Base-by-base conservation (phyloP, 2,888 invertebrate species). In the Griposia aprilina region DNA sequence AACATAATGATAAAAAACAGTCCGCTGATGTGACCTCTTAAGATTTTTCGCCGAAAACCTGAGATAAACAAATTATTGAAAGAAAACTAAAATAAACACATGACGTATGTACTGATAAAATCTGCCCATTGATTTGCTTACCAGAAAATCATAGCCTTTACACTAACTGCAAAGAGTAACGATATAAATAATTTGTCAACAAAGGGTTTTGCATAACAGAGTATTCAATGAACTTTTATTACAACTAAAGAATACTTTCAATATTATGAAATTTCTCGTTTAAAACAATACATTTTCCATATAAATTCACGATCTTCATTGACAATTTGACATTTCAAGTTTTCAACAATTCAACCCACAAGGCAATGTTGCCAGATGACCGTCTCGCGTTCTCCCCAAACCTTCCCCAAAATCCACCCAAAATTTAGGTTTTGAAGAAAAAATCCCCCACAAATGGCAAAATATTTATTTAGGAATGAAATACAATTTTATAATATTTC, bases 1-100 rank as follows among this genome's bases (percentile, higher is more conserved):
- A 95, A 94, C 96, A 97, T 96, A 96, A 94, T 96, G 96, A 93
- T 93, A 90, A 91, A 89, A 92, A 91, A 89, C 90, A 82, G 83
- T 87, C 81, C 86, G 81, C 79, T 88, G 80, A 82, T 88, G 85
- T 87, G 87, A 81, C 82, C 83, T 83, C 88, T 90, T 89, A 89
- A 83, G 78, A 83, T 87, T 82, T 87, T 87, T 88, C 87, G 73
- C 80, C 81, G 82, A 85, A 90, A 87, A 90, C 90, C 94, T 95
- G 91, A 92, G 94, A 84, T 82, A 80, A 86, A 82, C 62, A 81
- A 85, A 70, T 70, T 76, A 69, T 75, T 63, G 74, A 71, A 52
- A 80, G 55, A 73, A 69, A 82, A 75, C 69, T 79, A 69, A 78
- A 81, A 73, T 76, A 82, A 77, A 83, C 68, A 83, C 76, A 88